Percentiles rank a stretch among this genome's conserved stretches.
These are phyloP conservation scores for Ormia ochracea DNA, from an alignment of 2,888 invertebrate species.

Conservation along the genomic window DNA sequence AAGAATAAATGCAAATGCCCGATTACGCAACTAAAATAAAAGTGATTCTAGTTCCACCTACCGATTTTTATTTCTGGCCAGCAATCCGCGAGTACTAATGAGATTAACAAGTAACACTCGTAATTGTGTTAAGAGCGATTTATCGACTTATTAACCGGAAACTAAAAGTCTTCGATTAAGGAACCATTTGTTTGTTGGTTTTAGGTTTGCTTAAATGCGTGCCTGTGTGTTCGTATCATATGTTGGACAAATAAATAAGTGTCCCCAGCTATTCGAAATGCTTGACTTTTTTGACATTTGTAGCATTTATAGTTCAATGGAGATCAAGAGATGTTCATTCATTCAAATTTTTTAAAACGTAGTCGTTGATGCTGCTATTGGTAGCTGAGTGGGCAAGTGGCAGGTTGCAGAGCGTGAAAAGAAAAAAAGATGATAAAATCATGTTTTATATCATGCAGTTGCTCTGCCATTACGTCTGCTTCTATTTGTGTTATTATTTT, in stretches of 20 bases:
- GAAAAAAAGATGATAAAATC: not conserved
- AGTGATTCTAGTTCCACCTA: no score
- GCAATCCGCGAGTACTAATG: no score
- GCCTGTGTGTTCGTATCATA: not conserved
- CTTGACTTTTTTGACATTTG: slow-evolving; percentile 72
- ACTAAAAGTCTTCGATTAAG: no score
- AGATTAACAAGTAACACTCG: no score
- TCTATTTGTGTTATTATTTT: not conserved
- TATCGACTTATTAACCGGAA: no score
- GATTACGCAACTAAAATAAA: no score
- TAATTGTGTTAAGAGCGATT: no score
- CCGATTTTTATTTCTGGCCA: no score
- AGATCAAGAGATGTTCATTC: slow-evolving; percentile 64
- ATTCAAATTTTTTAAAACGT: slow-evolving; percentile 15
- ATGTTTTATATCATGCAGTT: not conserved
- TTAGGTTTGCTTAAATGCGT: slow-evolving; percentile 23
- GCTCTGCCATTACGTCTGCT: not conserved
- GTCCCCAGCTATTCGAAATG: slow-evolving; percentile 65
- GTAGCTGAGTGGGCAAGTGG: not conserved
- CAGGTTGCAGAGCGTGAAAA: not conserved
- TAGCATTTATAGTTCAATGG: slow-evolving; percentile 71
- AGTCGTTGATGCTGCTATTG: not conserved
- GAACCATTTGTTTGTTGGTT: not conserved
- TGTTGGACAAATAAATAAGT: slow-evolving; percentile 45
- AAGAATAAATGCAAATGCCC: no score